Evolutionary conservation across 1,140 invertebrate species (phyloP), one percentile per base, ranked within the genome.

Genomic region (Scaptodrosophila lebanonensis): DNA sequence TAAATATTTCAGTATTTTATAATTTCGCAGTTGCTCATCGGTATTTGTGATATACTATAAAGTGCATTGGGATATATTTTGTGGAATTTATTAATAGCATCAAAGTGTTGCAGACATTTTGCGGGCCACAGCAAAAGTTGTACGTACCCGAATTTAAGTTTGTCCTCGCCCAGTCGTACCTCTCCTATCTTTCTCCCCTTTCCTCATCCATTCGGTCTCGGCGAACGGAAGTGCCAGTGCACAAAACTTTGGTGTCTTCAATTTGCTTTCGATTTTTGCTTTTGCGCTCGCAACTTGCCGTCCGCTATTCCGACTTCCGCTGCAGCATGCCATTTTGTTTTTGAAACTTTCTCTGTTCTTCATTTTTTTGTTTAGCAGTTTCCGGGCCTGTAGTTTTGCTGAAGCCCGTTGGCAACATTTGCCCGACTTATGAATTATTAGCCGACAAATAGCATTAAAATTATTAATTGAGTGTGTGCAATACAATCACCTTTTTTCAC

Each of bases 231-330:
- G 53, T 44, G 53, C 45, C 33, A 58, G 61, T 36, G 35, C 53
- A 67, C 67, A 56, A 72, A 77, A 57, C 57, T 76, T 57, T 73
- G 64, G 61, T 79, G 59, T 77, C 67, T 77, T 77, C 73, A 77
- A 79, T 77, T 77, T 79, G 73, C 73, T 77, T 77, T 77, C 73
- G 68, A 77, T 77, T 79, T 77, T 79, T n/a, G n/a, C 57, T 67
- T 76, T 77, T 77, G 32, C 35, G 6, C 65, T 63, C 51, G 43
- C 29, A 16, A 32, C 17, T 45, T 17, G 13, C 29, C 1, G 35
- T 9, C 5, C 32, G 42, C 49, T 47, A 9, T 60, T 48, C n/a
- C n/a, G 29, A 57, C 63, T 64, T 68, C 69, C 64, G 40, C 25
- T 57, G 7, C 32, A 49, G n/a, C 40, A 38, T 16, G 13, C 20